Evolutionary conservation across 2,888 invertebrate genomes (phyloP), one percentile per base, ranked within the genome.

Genomic region (Drosophila bunnanda): DNA sequence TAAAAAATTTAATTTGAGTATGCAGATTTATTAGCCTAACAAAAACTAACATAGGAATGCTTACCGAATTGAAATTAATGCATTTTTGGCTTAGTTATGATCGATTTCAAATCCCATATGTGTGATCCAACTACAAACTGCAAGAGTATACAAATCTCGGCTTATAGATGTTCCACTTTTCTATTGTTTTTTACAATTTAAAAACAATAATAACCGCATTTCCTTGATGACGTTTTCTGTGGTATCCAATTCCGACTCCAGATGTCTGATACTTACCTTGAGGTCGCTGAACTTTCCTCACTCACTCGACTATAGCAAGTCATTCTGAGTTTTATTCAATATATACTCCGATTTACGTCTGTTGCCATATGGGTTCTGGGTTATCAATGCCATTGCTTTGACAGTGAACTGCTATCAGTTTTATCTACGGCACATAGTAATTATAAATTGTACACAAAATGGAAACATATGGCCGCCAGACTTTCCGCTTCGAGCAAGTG

Each of bases 391-490:
- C 44, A 46, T 15, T n/a, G 15, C 32, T n/a, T 17, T 32, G 32
- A 38, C 32, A 55, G n/a, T 28, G 44, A 50, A 50, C 50, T 50
- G 50, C 50, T 20, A 39, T 70, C 20, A 13, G 38, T 39, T 55
- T 46, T 55, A 66, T 66, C 71, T 28, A 12, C 22, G 25, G 10
- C 38, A 55, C 5, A 22, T 32, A 20, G 46, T 30, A 28, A 28
- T 43, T 55, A 28, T 36, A 48, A 41, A 46, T 55, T 38, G 17
- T 22, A 32, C 13, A 15, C 17, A n/a, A 38, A 5, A 13, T 12
- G 43, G 17, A 44, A 41, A 34, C 65, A 64, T 50, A 64, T 64
- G 64, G 65, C 15, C 22, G 58, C 10, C 36, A 12, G 25, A 39
- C 25, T 41, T 17, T 30, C 22, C 8, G 17, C 17, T 10, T 1